Conservation (phyloP, 2,113 vertebrate species). For the Indicator maculatus region DNA sequence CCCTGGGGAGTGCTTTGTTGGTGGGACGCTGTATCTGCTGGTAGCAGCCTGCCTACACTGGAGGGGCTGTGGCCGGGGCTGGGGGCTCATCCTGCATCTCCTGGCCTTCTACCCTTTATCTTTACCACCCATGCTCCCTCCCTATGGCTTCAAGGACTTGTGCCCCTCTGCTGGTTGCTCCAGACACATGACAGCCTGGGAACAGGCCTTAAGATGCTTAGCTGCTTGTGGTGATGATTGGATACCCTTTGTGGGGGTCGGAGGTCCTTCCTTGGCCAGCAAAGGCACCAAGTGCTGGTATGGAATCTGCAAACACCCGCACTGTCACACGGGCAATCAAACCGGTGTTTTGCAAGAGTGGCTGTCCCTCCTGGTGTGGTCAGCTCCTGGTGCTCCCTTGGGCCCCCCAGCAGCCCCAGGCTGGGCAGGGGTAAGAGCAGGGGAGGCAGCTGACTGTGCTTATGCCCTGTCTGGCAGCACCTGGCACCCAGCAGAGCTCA, state of each 20-base stretch:
- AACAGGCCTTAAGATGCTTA: background rate
- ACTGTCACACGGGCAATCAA: background rate
- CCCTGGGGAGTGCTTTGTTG: background rate
- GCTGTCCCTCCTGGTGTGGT: background rate
- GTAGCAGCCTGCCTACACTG: background rate
- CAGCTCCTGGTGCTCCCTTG: background rate
- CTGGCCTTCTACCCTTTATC: slow-evolving; percentile 9
- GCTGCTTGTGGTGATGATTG: fast-evolving
- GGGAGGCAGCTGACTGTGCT: background rate
- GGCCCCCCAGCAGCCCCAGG: background rate
- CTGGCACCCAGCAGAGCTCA: slow-evolving; percentile 27
- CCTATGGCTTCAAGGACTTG: fast-evolving
- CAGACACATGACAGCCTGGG: background rate
- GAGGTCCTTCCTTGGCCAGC: background rate
- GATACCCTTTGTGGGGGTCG: background rate
- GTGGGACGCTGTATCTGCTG: background rate
- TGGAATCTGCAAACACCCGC: background rate
- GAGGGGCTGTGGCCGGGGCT: background rate
- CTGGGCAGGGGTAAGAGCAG: background rate
- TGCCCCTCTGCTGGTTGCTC: background rate
- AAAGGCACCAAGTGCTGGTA: background rate
- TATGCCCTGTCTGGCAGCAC: background rate
- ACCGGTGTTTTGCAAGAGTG: slow-evolving; percentile 1
- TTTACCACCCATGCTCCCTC: background rate
- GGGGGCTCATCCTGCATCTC: background rate